Base-by-base conservation (phyloP, 2,797 vertebrate genomes). In the Morelia viridis region DNA sequence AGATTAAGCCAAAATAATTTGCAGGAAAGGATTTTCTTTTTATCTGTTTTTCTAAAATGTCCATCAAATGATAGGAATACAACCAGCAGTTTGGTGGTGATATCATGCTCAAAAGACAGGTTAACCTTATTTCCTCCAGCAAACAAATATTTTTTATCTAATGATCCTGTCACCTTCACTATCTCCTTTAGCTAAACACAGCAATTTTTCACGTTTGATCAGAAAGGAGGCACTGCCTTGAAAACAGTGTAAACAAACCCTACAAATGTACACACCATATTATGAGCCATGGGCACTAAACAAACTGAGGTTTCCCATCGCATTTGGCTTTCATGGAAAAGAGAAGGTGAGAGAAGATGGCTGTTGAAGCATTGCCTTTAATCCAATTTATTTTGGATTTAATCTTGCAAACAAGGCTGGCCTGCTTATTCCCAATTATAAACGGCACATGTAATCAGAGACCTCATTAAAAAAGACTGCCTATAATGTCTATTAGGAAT, bases 401-500 rank as follows among this genome's bases (percentile, higher is more conserved):
- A 97, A 98, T 97, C 96, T 97, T 97, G 97, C 97, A 98, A 97
- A 97, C 95, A 98, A 98, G 97, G 93, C 96, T 97, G 97, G 97
- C 96, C 96, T 96, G 96, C 97, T 98, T 98, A 97, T 97, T 97
- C 98, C 97, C 98, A 97, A 97, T 98, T 98, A 98, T 97, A 98
- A 80, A 97, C 97, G 97, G 97, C 97, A 97, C 97, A 97, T 97
- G 96, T 98, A 98, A 98, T 98, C 97, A 98, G 97, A 97, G 96
- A 96, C 97, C 98, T 98, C 97, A 98, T 98, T 98, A 98, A 98
- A 97, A 98, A 97, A 97, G 97, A 97, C 97, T 97, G 97, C 97
- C 97, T 97, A 95, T 97, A 97, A 97, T 97, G 97, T 97, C 97
- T 97, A 97, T 98, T 98, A 98, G 97, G 96, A 97, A 96, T 96